Conservation (phyloP, 1,140 invertebrate genomes). For the Chymomyza costata region DNA sequence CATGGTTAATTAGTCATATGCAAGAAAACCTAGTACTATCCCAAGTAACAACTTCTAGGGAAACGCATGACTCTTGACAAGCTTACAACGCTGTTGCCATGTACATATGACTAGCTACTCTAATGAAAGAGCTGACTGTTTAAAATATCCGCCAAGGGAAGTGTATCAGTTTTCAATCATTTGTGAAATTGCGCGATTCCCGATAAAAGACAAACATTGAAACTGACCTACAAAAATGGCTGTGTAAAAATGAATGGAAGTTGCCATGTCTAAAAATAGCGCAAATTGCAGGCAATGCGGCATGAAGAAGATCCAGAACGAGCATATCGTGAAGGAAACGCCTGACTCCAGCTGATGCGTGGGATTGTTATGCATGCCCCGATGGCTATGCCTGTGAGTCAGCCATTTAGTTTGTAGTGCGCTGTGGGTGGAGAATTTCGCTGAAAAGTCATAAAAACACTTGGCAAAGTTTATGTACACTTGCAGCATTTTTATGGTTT, state of each 20-base stretch:
- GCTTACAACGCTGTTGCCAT: too few species aligned
- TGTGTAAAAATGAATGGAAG: slow-evolving; percentile 3
- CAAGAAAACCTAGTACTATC: too few species aligned
- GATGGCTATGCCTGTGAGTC: too few species aligned
- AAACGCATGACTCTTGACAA: too few species aligned
- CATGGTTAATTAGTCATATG: too few species aligned
- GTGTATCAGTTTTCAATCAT: slow-evolving; percentile 30
- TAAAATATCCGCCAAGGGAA: not conserved
- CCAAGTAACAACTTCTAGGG: too few species aligned
- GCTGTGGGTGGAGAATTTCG: too few species aligned
- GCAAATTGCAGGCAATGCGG: not conserved
- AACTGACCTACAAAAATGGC: slow-evolving; percentile 22
- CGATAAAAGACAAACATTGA: slow-evolving; percentile 2
- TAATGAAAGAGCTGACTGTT: slow-evolving; percentile 35
- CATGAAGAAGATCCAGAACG: not conserved
- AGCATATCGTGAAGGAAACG: not conserved
- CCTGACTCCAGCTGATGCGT: slow-evolving; percentile 28
- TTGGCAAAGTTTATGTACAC: too few species aligned
- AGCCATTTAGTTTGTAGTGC: too few species aligned
- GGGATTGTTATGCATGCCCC: slow-evolving; percentile 61
- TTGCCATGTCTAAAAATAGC: slow-evolving; percentile 26
- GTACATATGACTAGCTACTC: slow-evolving; percentile 15
- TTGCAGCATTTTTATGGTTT: too few species aligned
- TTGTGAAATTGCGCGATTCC: slow-evolving; percentile 25
- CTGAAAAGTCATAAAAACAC: too few species aligned